Evolutionary conservation across 2,113 vertebrate genomes (phyloP).

Genomic region (Platichthys stellatus): DNA sequence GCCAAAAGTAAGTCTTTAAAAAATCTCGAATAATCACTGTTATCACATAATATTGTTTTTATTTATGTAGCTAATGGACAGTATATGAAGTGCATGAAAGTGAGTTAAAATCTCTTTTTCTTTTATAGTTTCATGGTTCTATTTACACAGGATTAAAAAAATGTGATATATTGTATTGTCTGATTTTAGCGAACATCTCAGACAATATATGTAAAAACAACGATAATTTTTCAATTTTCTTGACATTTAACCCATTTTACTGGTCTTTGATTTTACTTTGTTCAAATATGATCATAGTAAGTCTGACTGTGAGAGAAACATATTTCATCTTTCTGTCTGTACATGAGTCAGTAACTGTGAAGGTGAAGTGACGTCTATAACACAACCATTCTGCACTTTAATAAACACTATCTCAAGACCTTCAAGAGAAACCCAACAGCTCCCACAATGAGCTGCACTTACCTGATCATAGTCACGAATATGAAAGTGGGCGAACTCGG

Average conservation of each 20-base stretch:
- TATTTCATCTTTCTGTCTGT: slow-evolving; percentile 4
- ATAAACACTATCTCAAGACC: too few species aligned
- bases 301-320: background rate
- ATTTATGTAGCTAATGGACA: background rate
- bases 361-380: slow-evolving; percentile 4
- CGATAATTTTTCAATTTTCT: background rate
- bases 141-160: too few species aligned
- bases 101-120: background rate
- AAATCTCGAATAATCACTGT: background rate
- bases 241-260: background rate
- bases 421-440: too few species aligned
- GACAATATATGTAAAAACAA: background rate
- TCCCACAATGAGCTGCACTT: too few species aligned
- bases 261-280: background rate
- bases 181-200: too few species aligned
- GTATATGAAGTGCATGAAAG: background rate
- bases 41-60: background rate
- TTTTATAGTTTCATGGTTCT: too few species aligned
- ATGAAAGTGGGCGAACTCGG: too few species aligned
- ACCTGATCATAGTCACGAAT: too few species aligned
- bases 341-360: slow-evolving; percentile 13
- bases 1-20: slow-evolving; percentile 62
- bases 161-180: too few species aligned
- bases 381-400: too few species aligned
- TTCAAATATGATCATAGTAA: background rate